Evolutionary conservation across 2,113 vertebrate species (phyloP), one percentile per base, ranked within the genome.

Genomic region (Motacilla tschutschensis): DNA sequence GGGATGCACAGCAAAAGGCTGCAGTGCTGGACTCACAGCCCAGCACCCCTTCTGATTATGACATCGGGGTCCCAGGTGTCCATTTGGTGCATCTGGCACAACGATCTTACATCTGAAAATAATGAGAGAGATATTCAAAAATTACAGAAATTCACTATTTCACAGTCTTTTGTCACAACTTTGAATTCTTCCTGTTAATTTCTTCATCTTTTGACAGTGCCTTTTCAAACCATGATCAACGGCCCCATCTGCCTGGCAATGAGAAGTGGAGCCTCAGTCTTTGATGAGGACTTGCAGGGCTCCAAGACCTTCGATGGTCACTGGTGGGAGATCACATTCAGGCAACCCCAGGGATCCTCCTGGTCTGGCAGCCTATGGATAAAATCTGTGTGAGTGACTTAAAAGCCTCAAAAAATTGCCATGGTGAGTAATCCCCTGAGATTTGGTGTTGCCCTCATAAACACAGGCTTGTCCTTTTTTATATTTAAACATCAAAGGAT

Each of bases 401-500:
- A 60, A 69, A 41, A 79, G 33, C 70, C 58, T 91, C 70, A 44
- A 63, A 86, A 88, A 91, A 83, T 44, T 47, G 36, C 86, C 58
- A 36, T 48, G 38, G 70, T 85, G 74, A 87, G 17, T 88, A 85
- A 88, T 81, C 71, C 65, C 38, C 80, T 1, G 7, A 69, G 74
- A 44, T 83, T 41, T 57, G 66, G 38, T 57, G 63, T 14, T 81
- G 47, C 41, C 10, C 29, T 86, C 58, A 28, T 12, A 92, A 87
- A 75, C 79, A 74, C 36, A 44, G 36, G 36, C 86, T 88, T 88
- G 14, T 51, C 25, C 72, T 77, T 44, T 85, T 65, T 71, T 74
- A 50, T 64, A 36, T 74, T 70, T 73, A 50, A 70, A 72, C 38
- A 77, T 79, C 79, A 92, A 87, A 89, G 77, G 40, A 67, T 88